Conservation (phyloP, 2,113 vertebrate species). For the Cebus imitator region DNA sequence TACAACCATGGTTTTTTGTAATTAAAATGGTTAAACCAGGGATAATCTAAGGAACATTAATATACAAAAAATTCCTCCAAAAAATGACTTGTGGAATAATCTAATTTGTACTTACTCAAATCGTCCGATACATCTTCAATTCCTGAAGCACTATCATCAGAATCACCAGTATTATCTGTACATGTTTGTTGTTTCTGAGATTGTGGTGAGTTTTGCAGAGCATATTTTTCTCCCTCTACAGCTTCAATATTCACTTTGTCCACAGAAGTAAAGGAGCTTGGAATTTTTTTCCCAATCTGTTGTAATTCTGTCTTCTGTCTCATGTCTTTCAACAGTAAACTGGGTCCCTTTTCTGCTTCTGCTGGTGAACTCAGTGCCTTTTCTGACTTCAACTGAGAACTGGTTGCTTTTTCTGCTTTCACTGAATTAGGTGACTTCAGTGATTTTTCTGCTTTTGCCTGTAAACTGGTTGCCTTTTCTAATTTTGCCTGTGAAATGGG, state of each 20-base stretch:
- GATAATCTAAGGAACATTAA: slow-evolving; percentile 54
- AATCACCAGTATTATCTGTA: slow-evolving; percentile 78
- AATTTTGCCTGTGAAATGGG: slow-evolving; percentile 62
- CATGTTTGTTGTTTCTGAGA: slow-evolving; percentile 66
- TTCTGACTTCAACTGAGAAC: slow-evolving; percentile 65
- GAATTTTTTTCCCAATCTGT: slow-evolving; percentile 72
- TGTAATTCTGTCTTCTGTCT: slow-evolving; percentile 77
- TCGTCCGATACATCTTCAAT: slow-evolving; percentile 80
- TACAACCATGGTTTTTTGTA: background rate
- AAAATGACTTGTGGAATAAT: slow-evolving; percentile 57
- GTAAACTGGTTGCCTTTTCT: slow-evolving; percentile 65
- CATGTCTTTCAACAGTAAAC: slow-evolving; percentile 75
- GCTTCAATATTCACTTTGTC: slow-evolving; percentile 71
- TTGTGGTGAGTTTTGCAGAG: slow-evolving; percentile 72
- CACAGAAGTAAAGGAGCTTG: slow-evolving; percentile 75
- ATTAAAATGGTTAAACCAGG: slow-evolving; percentile 27
- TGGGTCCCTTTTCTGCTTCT: slow-evolving; percentile 59
- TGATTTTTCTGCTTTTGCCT: slow-evolving; percentile 80
- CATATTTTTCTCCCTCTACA: slow-evolving; percentile 71
- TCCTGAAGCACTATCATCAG: slow-evolving; percentile 81
- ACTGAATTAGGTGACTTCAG: slow-evolving; percentile 72
- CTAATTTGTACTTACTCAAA: slow-evolving; percentile 83
- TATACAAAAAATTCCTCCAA: slow-evolving; percentile 12
- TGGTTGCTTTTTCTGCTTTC: slow-evolving; percentile 61
- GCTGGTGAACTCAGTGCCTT: slow-evolving; percentile 57